phyloP scores from a whole-genome alignment of 2,113 vertebrate species.

The Scopus umbretta region DNA sequence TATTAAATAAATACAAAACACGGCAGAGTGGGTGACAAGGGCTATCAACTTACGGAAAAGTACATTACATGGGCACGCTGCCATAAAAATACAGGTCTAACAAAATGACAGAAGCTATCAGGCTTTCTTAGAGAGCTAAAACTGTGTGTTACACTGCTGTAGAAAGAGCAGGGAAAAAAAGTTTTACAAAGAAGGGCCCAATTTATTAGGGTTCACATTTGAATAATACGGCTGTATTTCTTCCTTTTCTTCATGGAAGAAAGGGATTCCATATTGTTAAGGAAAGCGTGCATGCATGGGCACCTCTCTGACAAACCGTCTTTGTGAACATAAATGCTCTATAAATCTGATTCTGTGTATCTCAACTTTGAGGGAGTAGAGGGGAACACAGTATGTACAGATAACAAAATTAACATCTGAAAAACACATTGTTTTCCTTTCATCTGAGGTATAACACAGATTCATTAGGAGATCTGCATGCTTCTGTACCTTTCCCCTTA shows the following conservation, averaged over 20 bases:
- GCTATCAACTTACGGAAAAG: not conserved
- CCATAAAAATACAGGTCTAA: not conserved
- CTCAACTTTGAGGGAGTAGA: constrained; percentile 5
- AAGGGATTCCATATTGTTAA: constrained; percentile 16
- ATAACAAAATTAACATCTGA: constrained; percentile 54
- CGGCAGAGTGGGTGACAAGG: not conserved
- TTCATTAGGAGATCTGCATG: constrained; percentile 58
- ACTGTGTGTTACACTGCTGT: not conserved
- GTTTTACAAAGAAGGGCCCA: not conserved
- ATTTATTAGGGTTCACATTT: not conserved
- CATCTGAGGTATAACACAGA: constrained; percentile 47
- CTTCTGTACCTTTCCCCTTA: constrained; percentile 45
- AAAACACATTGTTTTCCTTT: constrained; percentile 57
- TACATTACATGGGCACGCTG: not conserved
- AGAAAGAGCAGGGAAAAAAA: not conserved
- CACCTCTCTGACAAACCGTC: constrained; percentile 13
- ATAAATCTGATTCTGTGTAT: constrained; percentile 42
- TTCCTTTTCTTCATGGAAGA: constrained; percentile 13
- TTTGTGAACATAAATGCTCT: constrained; percentile 28
- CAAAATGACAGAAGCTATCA: not conserved
- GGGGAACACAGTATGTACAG: not conserved
- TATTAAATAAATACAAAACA: not conserved
- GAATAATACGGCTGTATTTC: constrained; percentile 47
- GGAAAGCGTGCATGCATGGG: not conserved
- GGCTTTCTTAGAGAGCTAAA: not conserved